Percentiles rank a stretch among this genome's conserved stretches.
These are phyloP conservation scores for Nettapus auritus DNA, from an alignment of 2,113 vertebrate genomes.

Conservation along the genomic window DNA sequence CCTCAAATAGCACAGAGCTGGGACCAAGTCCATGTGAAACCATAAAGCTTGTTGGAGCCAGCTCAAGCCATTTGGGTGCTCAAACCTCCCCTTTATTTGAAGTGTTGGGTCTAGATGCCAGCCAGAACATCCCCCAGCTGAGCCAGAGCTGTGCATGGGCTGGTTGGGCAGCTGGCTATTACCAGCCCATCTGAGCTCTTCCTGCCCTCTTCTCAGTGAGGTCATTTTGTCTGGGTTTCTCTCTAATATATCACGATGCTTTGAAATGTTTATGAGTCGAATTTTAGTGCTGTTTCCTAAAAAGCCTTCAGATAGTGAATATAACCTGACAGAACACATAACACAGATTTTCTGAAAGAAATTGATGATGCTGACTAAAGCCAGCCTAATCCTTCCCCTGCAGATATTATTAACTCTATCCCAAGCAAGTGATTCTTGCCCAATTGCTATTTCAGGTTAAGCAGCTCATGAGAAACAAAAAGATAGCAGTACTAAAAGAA, in stretches of 20 bases:
- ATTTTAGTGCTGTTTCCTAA: background rate
- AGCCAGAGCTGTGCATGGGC: background rate
- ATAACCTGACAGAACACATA: background rate
- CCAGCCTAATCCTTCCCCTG: background rate
- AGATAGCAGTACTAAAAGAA: background rate
- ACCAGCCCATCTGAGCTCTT: background rate
- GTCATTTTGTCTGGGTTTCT: background rate
- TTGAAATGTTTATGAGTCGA: background rate
- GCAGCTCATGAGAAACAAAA: background rate
- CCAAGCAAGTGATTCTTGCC: background rate
- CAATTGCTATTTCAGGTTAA: background rate
- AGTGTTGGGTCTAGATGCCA: background rate
- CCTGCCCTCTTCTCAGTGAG: background rate
- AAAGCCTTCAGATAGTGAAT: background rate
- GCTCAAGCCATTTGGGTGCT: background rate
- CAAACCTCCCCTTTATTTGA: background rate
- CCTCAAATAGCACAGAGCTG: background rate
- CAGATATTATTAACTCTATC: background rate
- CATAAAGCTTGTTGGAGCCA: background rate
- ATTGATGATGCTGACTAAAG: background rate
- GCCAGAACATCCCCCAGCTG: background rate
- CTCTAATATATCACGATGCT: background rate
- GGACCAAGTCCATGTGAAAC: background rate
- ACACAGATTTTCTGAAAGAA: background rate
- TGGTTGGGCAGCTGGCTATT: background rate